These are phyloP conservation scores for Steinernema khuongi DNA, from an alignment of 1,140 invertebrate genomes.

Conservation along the genomic window DNA sequence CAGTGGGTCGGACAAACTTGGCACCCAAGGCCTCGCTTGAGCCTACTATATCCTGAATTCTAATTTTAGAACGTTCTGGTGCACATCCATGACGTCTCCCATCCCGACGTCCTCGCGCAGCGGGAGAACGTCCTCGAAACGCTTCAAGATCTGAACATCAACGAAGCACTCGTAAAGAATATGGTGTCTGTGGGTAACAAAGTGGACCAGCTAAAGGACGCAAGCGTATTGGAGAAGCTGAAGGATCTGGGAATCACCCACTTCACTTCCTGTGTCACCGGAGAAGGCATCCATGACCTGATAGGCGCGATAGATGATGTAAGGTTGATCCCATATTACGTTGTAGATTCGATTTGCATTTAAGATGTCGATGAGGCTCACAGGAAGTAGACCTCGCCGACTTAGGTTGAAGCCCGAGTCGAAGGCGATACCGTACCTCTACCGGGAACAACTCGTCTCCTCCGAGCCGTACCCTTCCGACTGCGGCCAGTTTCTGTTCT, in stretches of 20 bases:
- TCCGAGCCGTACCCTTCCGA: neutral
- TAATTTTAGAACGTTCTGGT: conserved; percentile 71
- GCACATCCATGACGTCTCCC: conserved; percentile 76
- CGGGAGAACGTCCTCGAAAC: conserved; percentile 70
- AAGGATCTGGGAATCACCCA: neutral
- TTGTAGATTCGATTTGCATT: neutral
- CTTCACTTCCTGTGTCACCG: conserved; percentile 26
- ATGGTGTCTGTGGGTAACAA: conserved; percentile 79
- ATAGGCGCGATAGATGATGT: neutral
- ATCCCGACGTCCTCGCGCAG: conserved; percentile 71
- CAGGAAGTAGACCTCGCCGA: neutral
- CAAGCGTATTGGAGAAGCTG: conserved; percentile 5
- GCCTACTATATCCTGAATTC: conserved; percentile 28
- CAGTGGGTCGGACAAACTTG: conserved; percentile 64
- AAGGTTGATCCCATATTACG: neutral
- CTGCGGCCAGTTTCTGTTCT: neutral
- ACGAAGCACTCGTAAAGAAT: conserved; percentile 63
- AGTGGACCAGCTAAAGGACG: conserved; percentile 63
- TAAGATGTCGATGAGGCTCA: neutral
- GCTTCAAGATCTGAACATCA: conserved; percentile 65
- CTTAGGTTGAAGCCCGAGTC: neutral
- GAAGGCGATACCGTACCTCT: neutral
- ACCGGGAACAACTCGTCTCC: neutral
- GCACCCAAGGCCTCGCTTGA: neutral
- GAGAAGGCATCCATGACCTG: conserved; percentile 22